A percentile compares a stretch with the other conserved stretches of the same genome.
phyloP scores from a whole-genome alignment of 2,797 vertebrate genomes.

The Discoglossus pictus region DNA sequence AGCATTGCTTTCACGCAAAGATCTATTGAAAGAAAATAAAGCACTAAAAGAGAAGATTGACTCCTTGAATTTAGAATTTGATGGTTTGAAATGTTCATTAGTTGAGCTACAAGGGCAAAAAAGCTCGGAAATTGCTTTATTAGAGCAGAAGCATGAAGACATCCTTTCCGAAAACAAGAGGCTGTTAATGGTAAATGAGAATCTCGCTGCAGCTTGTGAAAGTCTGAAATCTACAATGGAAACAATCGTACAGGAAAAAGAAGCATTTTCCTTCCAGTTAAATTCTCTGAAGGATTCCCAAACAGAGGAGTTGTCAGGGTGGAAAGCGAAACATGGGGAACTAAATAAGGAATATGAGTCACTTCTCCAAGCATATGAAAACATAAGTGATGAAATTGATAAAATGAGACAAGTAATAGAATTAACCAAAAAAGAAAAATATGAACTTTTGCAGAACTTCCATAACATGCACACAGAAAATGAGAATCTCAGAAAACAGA shows the following conservation, averaged over 20 bases:
- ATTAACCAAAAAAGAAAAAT: constrained; percentile 75
- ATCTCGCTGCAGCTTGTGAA: constrained; percentile 81
- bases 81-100: constrained; percentile 60
- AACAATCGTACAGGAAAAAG: constrained; percentile 85
- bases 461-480: constrained; percentile 69
- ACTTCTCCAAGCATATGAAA: constrained; percentile 84
- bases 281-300: constrained; percentile 86
- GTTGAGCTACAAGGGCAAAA: constrained; percentile 64
- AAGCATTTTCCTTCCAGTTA: constrained; percentile 85
- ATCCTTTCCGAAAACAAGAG: constrained; percentile 65
- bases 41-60: constrained; percentile 71
- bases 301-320: constrained; percentile 82
- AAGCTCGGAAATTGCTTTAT: constrained; percentile 31
- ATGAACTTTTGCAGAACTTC: constrained; percentile 72
- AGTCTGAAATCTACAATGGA: constrained; percentile 87
- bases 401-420: constrained; percentile 85
- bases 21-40: constrained; percentile 77
- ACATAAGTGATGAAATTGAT: constrained; percentile 83
- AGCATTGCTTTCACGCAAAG: constrained; percentile 82
- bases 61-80: constrained; percentile 60
- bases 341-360: constrained; percentile 87
- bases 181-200: constrained; percentile 77
- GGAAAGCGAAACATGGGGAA: constrained; percentile 82
- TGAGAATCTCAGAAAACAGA: constrained; percentile 63
- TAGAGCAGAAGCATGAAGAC: constrained; percentile 64